Conservation (phyloP, 64 coral and sea anemone genomes). For the Actinia equina region DNA sequence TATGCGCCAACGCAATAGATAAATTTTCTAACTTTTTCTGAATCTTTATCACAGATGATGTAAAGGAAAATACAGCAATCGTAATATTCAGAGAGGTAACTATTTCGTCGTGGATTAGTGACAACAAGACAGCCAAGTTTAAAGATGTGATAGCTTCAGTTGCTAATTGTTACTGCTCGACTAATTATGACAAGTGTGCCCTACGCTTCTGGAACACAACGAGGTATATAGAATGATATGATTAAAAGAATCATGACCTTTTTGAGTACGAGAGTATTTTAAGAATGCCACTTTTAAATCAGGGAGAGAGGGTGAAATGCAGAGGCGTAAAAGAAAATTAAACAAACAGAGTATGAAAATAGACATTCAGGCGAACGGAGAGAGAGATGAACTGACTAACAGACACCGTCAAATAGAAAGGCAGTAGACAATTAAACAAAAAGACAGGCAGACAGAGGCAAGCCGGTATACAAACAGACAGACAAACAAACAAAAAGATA, state of each 20-base stretch:
- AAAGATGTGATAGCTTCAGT: background rate
- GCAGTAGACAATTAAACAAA: no score
- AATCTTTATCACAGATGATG: background rate
- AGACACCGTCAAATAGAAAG: no score
- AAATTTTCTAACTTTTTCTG: background rate
- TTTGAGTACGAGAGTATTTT: background rate
- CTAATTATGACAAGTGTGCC: constrained; percentile 9
- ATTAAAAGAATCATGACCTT: no score
- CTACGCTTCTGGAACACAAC: constrained; percentile 46
- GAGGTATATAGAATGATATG: background rate
- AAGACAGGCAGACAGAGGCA: no score
- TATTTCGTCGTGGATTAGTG: constrained; percentile 2
- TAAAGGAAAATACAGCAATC: background rate
- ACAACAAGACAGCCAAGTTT: constrained; percentile 14
- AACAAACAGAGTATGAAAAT: no score
- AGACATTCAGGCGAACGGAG: no score
- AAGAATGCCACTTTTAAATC: background rate
- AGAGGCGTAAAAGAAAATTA: no score
- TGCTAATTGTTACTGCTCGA: constrained; percentile 25
- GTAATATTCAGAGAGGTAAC: constrained; percentile 28
- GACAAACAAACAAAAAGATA: no score
- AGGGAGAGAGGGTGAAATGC: no score
- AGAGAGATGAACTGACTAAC: no score
- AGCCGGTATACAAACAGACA: no score
- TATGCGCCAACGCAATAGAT: no score